These are phyloP conservation scores for Cryptops parisi DNA, from an alignment of 2,888 invertebrate species.

Conservation along the genomic window DNA sequence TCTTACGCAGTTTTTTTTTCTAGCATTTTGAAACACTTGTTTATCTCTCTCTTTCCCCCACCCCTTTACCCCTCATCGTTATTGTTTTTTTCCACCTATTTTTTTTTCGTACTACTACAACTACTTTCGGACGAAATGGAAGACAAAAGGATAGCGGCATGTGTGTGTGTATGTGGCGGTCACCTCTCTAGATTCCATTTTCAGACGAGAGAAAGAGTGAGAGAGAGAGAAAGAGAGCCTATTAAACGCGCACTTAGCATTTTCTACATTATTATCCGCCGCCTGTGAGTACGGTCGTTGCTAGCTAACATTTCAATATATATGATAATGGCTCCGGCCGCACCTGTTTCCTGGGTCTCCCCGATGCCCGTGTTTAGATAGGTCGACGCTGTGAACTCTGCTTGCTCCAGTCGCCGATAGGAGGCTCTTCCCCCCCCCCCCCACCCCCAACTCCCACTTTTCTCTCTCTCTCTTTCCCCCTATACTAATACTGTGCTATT, in stretches of 20 bases:
- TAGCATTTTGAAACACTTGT: too few species aligned
- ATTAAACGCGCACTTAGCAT: constrained; percentile 18
- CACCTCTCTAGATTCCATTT: too few species aligned
- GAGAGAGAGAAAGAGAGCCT: constrained; percentile 1
- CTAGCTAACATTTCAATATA: constrained; percentile 17
- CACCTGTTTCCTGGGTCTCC: constrained; percentile 3
- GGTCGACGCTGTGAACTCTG: background rate
- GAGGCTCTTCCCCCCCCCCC: background rate
- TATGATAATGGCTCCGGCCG: constrained; percentile 16
- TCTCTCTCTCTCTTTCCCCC: background rate
- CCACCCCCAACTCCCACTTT: background rate
- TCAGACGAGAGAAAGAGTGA: too few species aligned
- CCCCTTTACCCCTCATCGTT: too few species aligned
- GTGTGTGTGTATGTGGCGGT: too few species aligned
- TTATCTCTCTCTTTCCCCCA: too few species aligned
- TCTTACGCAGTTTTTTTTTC: too few species aligned
- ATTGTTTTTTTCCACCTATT: too few species aligned
- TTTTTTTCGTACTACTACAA: too few species aligned
- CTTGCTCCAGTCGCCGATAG: background rate
- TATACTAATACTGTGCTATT: background rate
- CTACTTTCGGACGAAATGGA: too few species aligned
- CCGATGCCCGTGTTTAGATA: background rate
- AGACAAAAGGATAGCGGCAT: too few species aligned
- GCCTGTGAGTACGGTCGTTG: constrained; percentile 10
- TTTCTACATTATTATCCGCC: constrained; percentile 17